Conservation (phyloP, 2,888 invertebrate species). For the Volucella inanis region DNA sequence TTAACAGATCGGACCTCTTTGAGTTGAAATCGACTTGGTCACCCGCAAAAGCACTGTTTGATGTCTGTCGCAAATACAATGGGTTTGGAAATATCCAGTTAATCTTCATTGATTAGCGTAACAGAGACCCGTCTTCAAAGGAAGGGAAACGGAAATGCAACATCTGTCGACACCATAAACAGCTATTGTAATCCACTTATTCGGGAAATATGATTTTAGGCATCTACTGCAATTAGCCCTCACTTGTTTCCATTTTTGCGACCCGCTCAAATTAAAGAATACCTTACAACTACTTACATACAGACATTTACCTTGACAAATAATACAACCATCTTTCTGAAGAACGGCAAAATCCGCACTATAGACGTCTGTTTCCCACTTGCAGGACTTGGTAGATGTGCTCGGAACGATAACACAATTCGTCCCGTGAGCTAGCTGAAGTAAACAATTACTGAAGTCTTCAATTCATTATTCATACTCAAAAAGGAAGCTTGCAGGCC, state of each 20-base stretch:
- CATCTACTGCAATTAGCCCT: too few relatives aligned
- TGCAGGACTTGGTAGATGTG: not conserved
- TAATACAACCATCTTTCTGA: slow-evolving; percentile 11
- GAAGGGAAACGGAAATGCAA: slow-evolving; percentile 23
- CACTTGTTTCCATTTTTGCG: too few relatives aligned
- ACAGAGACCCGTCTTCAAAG: slow-evolving; percentile 19
- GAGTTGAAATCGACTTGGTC: not conserved
- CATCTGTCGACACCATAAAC: slow-evolving; percentile 45
- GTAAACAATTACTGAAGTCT: slow-evolving; percentile 50
- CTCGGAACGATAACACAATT: slow-evolving; percentile 41
- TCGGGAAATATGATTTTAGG: too few relatives aligned
- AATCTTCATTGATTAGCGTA: not conserved
- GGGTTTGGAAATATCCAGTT: not conserved
- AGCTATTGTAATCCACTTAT: not conserved
- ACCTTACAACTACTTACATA: slow-evolving; percentile 20
- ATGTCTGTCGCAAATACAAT: slow-evolving; percentile 46
- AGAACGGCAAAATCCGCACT: not conserved
- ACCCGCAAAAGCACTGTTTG: slow-evolving; percentile 38
- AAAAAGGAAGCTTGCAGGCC: slow-evolving; percentile 27
- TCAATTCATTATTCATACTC: slow-evolving; percentile 14
- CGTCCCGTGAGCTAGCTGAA: slow-evolving; percentile 58
- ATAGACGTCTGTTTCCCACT: slow-evolving; percentile 15
- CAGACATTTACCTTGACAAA: slow-evolving; percentile 39
- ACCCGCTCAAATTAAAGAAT: not conserved
- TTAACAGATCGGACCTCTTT: not conserved